A percentile compares a stretch with the other conserved stretches of the same genome.
These are phyloP conservation scores for Drosophila tripunctata DNA, from an alignment of 2,888 invertebrate genomes.

Conservation along the genomic window DNA sequence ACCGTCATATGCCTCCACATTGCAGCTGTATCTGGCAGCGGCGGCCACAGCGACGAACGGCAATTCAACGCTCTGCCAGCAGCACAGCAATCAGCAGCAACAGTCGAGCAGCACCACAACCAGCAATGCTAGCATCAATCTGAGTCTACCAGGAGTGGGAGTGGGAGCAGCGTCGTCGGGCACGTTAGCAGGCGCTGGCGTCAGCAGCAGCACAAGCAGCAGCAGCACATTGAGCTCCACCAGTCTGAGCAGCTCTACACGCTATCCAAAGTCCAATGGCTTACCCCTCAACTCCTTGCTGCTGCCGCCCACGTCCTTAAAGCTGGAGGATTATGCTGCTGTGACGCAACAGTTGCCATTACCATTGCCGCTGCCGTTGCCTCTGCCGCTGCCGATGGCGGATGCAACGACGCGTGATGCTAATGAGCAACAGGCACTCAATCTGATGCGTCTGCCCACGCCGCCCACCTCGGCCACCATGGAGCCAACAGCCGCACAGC, in stretches of 20 bases:
- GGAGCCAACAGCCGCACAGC: slow-evolving; percentile 57
- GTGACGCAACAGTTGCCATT: slow-evolving; percentile 56
- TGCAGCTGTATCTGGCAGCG: slow-evolving; percentile 86
- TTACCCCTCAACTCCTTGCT: slow-evolving; percentile 63
- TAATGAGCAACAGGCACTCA: slow-evolving; percentile 76
- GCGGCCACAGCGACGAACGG: slow-evolving; percentile 82
- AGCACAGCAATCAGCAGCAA: slow-evolving; percentile 86
- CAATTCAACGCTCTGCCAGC: slow-evolving; percentile 85
- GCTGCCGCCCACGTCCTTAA: slow-evolving; percentile 85
- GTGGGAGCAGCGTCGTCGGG: too few relatives aligned
- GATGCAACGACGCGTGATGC: slow-evolving; percentile 60
- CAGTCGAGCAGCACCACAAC: slow-evolving; percentile 72
- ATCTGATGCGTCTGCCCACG: slow-evolving; percentile 80
- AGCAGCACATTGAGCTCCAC: slow-evolving; percentile 55
- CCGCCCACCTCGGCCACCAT: slow-evolving; percentile 81
- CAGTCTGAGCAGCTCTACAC: slow-evolving; percentile 75
- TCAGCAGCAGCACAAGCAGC: slow-evolving; percentile 72
- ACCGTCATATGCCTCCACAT: slow-evolving; percentile 85
- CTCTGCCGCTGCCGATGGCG: slow-evolving; percentile 50
- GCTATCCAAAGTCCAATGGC: slow-evolving; percentile 56
- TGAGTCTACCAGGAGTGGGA: slow-evolving; percentile 70
- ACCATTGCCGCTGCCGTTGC: slow-evolving; percentile 55
- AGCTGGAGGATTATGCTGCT: slow-evolving; percentile 88
- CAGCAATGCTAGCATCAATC: slow-evolving; percentile 77
- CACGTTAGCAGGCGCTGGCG: too few relatives aligned